phyloP scores from a whole-genome alignment of 1,140 invertebrate genomes.

The Bombyx mandarina region DNA sequence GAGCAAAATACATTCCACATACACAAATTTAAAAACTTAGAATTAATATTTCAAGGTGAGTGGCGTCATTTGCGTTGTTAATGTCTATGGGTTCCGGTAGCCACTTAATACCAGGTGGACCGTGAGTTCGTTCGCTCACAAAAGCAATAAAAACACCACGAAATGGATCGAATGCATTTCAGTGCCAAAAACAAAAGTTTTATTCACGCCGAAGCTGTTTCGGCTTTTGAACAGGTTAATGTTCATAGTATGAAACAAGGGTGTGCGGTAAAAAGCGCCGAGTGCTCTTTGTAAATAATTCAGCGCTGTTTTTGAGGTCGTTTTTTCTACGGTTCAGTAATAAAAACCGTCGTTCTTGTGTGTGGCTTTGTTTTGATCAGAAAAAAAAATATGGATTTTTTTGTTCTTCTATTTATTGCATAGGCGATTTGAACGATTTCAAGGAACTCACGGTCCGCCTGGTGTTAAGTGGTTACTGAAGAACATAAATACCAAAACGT shows the following conservation, averaged over 20 bases:
- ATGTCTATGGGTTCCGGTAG: too few relatives aligned
- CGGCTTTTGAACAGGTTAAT: slow-evolving; percentile 29
- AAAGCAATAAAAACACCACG: neutral
- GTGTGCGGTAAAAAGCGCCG: slow-evolving; percentile 10
- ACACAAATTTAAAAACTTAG: too few relatives aligned
- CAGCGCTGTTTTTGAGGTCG: neutral
- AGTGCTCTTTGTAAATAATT: slow-evolving; percentile 17
- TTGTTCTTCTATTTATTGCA: too few relatives aligned
- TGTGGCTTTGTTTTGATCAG: neutral
- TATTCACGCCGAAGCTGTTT: slow-evolving; percentile 20
- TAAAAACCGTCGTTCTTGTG: neutral
- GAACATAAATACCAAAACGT: too few relatives aligned
- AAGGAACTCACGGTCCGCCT: too few relatives aligned
- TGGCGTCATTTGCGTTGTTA: too few relatives aligned
- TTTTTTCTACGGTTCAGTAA: neutral
- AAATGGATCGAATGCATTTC: slow-evolving; percentile 22
- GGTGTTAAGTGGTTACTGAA: too few relatives aligned
- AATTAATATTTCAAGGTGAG: neutral
- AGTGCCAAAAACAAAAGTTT: slow-evolving; percentile 26
- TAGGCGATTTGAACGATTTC: too few relatives aligned
- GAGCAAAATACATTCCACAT: too few relatives aligned
- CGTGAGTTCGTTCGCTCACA: too few relatives aligned
- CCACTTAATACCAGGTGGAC: too few relatives aligned
- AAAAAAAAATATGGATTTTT: too few relatives aligned
- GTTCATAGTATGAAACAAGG: slow-evolving; percentile 27